A percentile compares a stretch with the other conserved stretches of the same genome.
phyloP scores from a whole-genome alignment of 2,797 vertebrate genomes.

The Mormyrus proboscirostris region DNA sequence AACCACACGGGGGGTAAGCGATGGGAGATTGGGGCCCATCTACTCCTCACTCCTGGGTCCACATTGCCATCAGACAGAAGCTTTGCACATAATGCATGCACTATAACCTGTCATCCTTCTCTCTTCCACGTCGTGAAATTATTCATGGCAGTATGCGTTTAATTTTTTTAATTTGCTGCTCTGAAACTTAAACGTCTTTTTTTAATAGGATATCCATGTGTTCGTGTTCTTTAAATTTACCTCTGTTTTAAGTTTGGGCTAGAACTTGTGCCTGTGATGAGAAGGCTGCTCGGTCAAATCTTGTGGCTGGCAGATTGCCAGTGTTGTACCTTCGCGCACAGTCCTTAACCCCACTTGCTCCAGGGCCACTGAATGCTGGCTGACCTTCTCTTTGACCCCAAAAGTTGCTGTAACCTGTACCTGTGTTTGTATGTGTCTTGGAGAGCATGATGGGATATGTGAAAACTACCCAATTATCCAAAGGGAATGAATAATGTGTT shows the following conservation, averaged over 20 bases:
- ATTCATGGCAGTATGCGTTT: not conserved
- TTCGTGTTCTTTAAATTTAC: not conserved
- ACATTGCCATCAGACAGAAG: not conserved
- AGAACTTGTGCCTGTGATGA: not conserved
- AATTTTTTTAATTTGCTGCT: not conserved
- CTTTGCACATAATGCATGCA: not conserved
- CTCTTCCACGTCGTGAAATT: not conserved
- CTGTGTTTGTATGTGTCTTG: no score
- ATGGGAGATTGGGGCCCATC: not conserved
- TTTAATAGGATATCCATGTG: not conserved
- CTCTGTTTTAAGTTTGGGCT: not conserved
- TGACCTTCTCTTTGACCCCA: not conserved
- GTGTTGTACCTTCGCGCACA: not conserved
- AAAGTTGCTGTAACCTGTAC: not conserved
- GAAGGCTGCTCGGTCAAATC: not conserved
- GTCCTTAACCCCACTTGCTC: not conserved
- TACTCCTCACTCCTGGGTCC: not conserved
- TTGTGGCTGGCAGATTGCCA: not conserved
- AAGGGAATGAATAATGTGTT: not conserved
- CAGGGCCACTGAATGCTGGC: not conserved
- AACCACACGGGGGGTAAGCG: conserved; percentile 90
- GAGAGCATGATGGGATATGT: not conserved
- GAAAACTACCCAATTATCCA: not conserved
- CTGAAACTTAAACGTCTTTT: not conserved
- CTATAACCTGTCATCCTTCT: not conserved